phyloP scores from a whole-genome alignment of 2,797 vertebrate genomes.

The Manis crassicaudata region DNA sequence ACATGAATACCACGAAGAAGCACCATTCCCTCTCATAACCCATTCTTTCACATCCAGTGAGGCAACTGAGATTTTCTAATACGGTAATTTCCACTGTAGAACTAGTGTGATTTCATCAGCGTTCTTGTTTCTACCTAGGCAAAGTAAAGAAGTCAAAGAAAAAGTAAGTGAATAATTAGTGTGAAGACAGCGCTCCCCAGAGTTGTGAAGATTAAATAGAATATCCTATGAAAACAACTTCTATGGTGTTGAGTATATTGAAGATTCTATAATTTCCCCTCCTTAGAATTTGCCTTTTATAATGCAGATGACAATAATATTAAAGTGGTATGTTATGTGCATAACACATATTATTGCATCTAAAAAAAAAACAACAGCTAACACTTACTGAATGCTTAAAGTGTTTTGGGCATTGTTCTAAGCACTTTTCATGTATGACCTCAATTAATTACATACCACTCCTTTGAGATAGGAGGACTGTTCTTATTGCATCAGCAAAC shows the following conservation, averaged over 20 bases:
- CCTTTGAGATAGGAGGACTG: neutral
- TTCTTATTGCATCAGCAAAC: neutral
- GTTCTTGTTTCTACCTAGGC: neutral
- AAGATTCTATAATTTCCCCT: neutral
- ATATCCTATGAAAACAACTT: neutral
- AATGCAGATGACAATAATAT: neutral
- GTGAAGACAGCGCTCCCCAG: neutral
- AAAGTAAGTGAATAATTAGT: neutral
- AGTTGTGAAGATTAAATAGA: neutral
- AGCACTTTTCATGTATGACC: neutral
- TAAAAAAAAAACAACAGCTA: neutral
- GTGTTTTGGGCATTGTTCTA: neutral
- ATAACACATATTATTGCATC: neutral
- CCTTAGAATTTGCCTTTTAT: neutral
- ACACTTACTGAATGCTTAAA: neutral
- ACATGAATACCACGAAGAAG: neutral
- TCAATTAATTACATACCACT: neutral
- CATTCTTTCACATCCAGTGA: neutral
- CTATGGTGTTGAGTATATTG: neutral
- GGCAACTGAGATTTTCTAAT: neutral
- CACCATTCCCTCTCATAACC: neutral
- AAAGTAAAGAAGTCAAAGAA: neutral
- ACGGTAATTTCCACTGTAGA: neutral
- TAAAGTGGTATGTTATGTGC: neutral
- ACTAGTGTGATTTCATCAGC: neutral